Conservation (phyloP, 92 coral and sea anemone genomes). For the Plumapathes pennacea region DNA sequence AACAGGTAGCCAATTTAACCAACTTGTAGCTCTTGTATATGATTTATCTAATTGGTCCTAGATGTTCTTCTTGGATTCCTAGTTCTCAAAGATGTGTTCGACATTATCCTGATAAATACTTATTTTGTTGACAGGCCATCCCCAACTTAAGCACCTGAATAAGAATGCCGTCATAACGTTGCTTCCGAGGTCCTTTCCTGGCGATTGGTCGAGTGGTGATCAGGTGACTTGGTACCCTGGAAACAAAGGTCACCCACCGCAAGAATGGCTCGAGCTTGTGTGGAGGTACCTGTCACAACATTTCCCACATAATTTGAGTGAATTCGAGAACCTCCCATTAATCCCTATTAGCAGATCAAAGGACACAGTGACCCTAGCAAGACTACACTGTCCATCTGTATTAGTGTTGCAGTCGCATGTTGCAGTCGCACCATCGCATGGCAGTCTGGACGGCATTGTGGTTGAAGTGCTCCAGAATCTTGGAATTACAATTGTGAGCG, state of each 20-base stretch:
- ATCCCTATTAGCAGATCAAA: constrained; percentile 40
- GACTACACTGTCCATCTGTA: constrained; percentile 41
- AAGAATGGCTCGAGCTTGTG: constrained; percentile 64
- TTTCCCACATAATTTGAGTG: constrained; percentile 35
- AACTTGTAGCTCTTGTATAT: too few species aligned
- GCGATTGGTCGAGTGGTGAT: constrained; percentile 38
- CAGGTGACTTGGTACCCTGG: constrained; percentile 57
- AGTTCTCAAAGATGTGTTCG: neutral
- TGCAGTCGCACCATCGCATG: too few species aligned
- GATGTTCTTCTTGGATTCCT: too few species aligned
- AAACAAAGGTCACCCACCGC: constrained; percentile 46
- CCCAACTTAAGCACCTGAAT: constrained; percentile 59
- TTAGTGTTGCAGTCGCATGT: too few species aligned
- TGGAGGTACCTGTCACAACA: constrained; percentile 67
- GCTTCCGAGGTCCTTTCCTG: constrained; percentile 51
- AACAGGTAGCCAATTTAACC: too few species aligned
- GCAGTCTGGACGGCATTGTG: constrained; percentile 11
- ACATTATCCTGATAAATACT: neutral
- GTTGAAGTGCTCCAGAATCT: constrained; percentile 1
- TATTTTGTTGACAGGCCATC: constrained; percentile 10
- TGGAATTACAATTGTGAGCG: constrained; percentile 30
- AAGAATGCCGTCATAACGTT: constrained; percentile 32
- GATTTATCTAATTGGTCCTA: too few species aligned
- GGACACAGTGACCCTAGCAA: constrained; percentile 19
- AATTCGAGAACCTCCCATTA: constrained; percentile 57